Conservation (phyloP, 2,113 vertebrate species). For the Agapornis roseicollis region DNA sequence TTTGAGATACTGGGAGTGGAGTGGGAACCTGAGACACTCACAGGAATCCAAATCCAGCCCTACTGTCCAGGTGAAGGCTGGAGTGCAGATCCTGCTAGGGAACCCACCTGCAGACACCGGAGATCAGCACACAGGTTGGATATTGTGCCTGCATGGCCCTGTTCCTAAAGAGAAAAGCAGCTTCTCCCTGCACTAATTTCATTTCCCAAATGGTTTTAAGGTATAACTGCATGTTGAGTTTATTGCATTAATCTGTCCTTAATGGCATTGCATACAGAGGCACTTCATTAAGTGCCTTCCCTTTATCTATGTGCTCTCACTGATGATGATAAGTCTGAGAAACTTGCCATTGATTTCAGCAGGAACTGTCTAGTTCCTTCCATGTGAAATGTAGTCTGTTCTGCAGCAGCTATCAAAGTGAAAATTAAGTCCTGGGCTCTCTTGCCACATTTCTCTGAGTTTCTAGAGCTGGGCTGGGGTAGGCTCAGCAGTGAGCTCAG, state of each 20-base stretch:
- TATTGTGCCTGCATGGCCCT: neutral
- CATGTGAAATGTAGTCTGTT: neutral
- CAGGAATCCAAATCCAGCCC: neutral
- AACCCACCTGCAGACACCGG: fast-evolving
- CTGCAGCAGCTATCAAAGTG: neutral
- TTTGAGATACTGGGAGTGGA: neutral
- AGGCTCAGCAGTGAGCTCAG: neutral
- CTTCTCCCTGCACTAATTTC: neutral
- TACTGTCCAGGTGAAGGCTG: neutral
- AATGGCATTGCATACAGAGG: neutral
- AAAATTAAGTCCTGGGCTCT: neutral
- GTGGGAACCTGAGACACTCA: neutral
- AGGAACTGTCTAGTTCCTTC: neutral
- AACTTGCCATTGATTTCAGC: neutral
- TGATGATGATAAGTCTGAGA: neutral
- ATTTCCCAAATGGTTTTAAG: neutral
- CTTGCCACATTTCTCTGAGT: neutral
- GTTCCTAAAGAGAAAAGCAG: neutral
- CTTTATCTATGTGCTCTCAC: neutral
- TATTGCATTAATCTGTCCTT: neutral
- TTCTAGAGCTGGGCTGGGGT: neutral
- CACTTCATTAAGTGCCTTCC: neutral
- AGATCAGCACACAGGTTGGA: fast-evolving
- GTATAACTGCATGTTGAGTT: neutral
- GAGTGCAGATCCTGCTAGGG: fast-evolving